phyloP scores from a whole-genome alignment of 2,797 vertebrate genomes.

The Chelonia mydas region DNA sequence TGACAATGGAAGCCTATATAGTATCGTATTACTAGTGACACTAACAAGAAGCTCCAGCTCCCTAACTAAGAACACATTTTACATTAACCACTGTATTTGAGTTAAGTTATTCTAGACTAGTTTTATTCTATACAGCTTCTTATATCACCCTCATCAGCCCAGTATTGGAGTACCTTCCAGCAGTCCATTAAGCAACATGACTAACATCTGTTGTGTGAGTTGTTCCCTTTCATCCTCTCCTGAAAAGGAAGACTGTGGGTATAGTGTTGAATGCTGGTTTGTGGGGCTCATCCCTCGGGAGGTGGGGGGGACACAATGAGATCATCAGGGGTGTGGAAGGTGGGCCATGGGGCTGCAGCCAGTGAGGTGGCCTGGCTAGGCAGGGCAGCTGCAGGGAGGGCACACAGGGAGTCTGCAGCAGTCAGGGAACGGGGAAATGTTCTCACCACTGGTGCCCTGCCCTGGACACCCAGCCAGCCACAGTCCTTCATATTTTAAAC shows the following conservation, averaged over 20 bases:
- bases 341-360: neutral
- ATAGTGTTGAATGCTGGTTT: neutral
- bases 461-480: neutral
- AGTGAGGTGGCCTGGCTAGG: neutral
- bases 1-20: neutral
- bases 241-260: neutral
- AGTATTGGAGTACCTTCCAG: neutral
- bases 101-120: neutral
- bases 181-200: neutral
- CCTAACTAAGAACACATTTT: neutral
- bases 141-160: neutral
- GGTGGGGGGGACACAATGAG: neutral
- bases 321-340: neutral
- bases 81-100: neutral
- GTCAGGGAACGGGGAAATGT: accelerated
- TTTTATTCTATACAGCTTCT: neutral
- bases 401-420: neutral
- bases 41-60: neutral
- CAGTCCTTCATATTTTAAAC: neutral
- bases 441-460: neutral
- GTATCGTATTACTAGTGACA: neutral
- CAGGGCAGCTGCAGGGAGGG: neutral
- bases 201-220: neutral
- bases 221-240: neutral
- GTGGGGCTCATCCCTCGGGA: neutral